Evolutionary conservation across 2,797 vertebrate genomes (phyloP).

Genomic region (Diglossa cyanea): DNA sequence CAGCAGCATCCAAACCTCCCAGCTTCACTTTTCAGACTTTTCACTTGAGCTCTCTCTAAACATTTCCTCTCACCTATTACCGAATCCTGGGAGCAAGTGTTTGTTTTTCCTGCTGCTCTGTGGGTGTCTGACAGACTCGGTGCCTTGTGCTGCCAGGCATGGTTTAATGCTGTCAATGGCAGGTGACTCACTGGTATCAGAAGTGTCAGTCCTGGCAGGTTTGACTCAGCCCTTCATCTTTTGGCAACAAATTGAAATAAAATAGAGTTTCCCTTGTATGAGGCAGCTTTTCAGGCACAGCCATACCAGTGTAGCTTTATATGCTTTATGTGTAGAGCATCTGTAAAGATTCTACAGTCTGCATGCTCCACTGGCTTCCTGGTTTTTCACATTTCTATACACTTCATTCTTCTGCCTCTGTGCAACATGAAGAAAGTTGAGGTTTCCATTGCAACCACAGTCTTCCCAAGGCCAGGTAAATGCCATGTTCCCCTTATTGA

Average conservation of each 20-base stretch:
- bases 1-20: background rate
- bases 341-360: background rate
- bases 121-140: constrained; percentile 36
- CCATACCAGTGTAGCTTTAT: background rate
- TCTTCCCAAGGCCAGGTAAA: background rate
- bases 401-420: background rate
- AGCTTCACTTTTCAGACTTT: background rate
- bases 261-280: background rate
- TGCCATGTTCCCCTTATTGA: background rate
- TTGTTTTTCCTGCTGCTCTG: constrained; percentile 43
- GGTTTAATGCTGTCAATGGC: background rate
- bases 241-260: background rate
- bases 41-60: background rate
- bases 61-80: constrained; percentile 11
- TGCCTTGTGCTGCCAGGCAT: background rate
- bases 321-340: background rate
- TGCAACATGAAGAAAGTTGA: background rate
- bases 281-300: background rate
- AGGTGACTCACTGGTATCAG: constrained; percentile 44
- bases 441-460: background rate
- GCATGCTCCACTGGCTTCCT: background rate
- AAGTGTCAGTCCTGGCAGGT: constrained; percentile 27
- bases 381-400: background rate
- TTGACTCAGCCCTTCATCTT: constrained; percentile 51
- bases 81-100: background rate